Conservation (phyloP, 2,113 vertebrate species). For the Macquaria australasica region DNA sequence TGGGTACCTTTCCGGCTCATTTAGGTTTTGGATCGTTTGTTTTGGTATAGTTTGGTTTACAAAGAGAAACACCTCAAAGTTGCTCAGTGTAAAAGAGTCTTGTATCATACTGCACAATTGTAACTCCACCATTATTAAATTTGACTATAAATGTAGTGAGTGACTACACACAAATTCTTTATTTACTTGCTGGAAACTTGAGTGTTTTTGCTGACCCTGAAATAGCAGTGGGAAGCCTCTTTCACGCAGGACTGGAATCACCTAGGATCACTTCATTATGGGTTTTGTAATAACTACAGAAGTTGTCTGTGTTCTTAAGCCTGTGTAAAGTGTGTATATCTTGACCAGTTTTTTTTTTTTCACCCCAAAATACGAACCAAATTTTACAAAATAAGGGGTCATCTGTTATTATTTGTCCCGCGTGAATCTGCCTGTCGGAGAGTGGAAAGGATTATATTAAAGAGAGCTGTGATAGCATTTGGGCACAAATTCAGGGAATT, state of each 20-base stretch:
- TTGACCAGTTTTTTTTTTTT: too few species aligned
- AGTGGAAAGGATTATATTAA: background rate
- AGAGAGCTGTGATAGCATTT: background rate
- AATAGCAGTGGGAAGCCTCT: background rate
- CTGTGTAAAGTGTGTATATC: too few species aligned
- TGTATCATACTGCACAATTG: background rate
- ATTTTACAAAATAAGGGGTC: background rate
- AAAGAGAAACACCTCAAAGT: background rate
- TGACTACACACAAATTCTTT: background rate
- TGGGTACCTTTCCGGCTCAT: too few species aligned
- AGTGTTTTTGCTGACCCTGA: background rate
- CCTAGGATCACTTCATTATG: too few species aligned
- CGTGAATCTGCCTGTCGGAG: background rate
- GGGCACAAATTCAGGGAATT: background rate
- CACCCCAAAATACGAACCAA: background rate
- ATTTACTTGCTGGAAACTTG: background rate
- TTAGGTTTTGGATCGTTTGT: background rate
- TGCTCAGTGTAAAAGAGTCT: background rate
- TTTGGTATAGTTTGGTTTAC: background rate
- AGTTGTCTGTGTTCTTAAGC: background rate
- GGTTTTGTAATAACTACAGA: background rate
- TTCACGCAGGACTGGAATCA: background rate
- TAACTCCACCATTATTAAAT: background rate
- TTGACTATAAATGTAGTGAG: background rate
- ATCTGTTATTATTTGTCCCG: too few species aligned